Conservation (phyloP, 2,797 vertebrate species). For the Lophotriccus pileatus region DNA sequence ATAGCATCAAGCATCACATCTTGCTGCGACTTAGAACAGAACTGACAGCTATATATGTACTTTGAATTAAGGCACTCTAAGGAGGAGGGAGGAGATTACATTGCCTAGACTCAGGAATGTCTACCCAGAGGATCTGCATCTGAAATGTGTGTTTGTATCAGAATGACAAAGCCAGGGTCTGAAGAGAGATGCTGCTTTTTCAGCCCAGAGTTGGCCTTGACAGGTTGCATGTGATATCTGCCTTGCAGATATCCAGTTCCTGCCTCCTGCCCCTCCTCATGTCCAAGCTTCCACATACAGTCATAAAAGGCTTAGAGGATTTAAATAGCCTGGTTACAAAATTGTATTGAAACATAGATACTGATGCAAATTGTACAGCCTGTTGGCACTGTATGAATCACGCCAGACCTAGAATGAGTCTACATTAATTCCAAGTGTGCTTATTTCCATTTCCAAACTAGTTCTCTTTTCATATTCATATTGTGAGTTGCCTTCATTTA, state of each 20-base stretch:
- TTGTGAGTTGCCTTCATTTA: slow-evolving; percentile 13
- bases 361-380: slow-evolving; percentile 30
- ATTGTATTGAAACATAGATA: slow-evolving; percentile 11
- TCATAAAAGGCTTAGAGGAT: neutral
- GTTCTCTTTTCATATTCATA: slow-evolving; percentile 37
- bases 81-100: neutral
- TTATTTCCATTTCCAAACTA: slow-evolving; percentile 53
- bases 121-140: neutral
- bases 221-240: neutral
- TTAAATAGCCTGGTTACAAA: slow-evolving; percentile 35
- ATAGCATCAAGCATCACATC: neutral
- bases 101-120: neutral
- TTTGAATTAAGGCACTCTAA: neutral
- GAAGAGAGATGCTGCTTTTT: neutral
- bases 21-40: neutral
- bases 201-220: neutral
- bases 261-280: neutral
- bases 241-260: neutral
- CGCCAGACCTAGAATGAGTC: neutral
- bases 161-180: neutral
- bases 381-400: slow-evolving; percentile 38
- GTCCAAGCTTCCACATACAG: neutral
- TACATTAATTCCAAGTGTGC: slow-evolving; percentile 30
- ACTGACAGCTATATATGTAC: neutral
- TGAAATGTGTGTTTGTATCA: neutral